These are phyloP conservation scores for Equus przewalskii DNA, from an alignment of 2,113 vertebrate genomes.

Conservation along the genomic window DNA sequence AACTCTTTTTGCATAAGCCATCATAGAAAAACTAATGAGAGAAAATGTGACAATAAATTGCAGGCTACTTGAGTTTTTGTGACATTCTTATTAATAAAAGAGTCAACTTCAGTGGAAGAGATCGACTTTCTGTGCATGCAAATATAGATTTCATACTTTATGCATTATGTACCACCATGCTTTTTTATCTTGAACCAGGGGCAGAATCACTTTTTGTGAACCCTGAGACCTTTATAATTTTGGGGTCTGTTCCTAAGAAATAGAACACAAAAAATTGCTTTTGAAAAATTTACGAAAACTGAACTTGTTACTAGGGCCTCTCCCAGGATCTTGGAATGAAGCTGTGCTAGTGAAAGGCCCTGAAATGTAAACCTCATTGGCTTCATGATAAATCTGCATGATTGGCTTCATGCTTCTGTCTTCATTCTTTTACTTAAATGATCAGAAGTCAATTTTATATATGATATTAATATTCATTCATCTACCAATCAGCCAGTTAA, in stretches of 20 bases:
- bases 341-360: background rate
- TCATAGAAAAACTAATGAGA: slow-evolving; percentile 77
- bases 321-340: background rate
- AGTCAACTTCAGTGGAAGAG: slow-evolving; percentile 45
- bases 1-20: slow-evolving; percentile 71
- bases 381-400: background rate
- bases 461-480: background rate
- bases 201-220: background rate
- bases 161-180: background rate
- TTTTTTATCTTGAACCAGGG: slow-evolving; percentile 12
- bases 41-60: slow-evolving; percentile 81
- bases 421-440: background rate
- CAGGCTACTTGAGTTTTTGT: slow-evolving; percentile 63
- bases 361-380: background rate
- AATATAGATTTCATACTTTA: slow-evolving; percentile 60
- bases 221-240: background rate
- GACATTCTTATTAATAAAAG: slow-evolving; percentile 80
- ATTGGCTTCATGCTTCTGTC: background rate
- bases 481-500: background rate
- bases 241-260: background rate
- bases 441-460: background rate
- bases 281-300: background rate
- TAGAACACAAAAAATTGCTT: background rate
- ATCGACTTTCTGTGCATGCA: slow-evolving; percentile 56
- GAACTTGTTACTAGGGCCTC: background rate